Evolutionary conservation across 2,888 invertebrate species (phyloP).

Genomic region (Baronia brevicornis): DNA sequence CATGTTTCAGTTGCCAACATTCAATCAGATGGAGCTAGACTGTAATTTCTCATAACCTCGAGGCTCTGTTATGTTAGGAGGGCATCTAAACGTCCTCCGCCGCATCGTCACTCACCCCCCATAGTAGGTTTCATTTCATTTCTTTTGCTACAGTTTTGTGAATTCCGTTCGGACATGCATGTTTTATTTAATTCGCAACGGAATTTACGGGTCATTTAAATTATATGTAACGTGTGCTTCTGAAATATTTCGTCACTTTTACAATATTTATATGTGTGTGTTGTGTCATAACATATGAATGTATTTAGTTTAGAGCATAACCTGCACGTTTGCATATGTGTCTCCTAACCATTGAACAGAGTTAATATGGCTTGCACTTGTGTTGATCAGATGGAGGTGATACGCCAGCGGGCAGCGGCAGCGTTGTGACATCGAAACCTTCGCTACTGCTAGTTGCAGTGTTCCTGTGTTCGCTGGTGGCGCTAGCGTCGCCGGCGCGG

Average conservation of each 20-base stretch:
- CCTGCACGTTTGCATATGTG: not conserved
- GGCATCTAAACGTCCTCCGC: constrained; percentile 53
- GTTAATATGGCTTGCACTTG: constrained; percentile 5
- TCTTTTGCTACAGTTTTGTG: constrained; percentile 30
- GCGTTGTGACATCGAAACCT: constrained; percentile 20
- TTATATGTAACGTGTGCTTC: constrained; percentile 6
- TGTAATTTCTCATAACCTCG: constrained; percentile 53
- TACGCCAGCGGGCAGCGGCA: constrained; percentile 30
- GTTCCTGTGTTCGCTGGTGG: constrained; percentile 18
- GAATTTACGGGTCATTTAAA: constrained; percentile 3
- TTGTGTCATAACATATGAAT: not conserved
- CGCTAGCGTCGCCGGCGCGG: constrained; percentile 17
- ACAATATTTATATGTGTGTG: constrained; percentile 1
- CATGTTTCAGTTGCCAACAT: constrained; percentile 71
- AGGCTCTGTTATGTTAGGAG: constrained; percentile 54
- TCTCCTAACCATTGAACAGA: no score
- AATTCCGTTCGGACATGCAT: constrained; percentile 22
- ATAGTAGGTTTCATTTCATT: constrained; percentile 66
- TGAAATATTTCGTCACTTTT: constrained; percentile 8
- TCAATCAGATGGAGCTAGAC: constrained; percentile 67
- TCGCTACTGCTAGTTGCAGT: constrained; percentile 6
- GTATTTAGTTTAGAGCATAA: not conserved
- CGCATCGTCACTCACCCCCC: constrained; percentile 59
- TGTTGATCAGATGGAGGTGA: constrained; percentile 27
- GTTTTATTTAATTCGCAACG: constrained; percentile 5